Percentiles rank a stretch among this genome's conserved stretches.
Conservation (phyloP, 2,113 vertebrate genomes). For the Daubentonia madagascariensis region DNA sequence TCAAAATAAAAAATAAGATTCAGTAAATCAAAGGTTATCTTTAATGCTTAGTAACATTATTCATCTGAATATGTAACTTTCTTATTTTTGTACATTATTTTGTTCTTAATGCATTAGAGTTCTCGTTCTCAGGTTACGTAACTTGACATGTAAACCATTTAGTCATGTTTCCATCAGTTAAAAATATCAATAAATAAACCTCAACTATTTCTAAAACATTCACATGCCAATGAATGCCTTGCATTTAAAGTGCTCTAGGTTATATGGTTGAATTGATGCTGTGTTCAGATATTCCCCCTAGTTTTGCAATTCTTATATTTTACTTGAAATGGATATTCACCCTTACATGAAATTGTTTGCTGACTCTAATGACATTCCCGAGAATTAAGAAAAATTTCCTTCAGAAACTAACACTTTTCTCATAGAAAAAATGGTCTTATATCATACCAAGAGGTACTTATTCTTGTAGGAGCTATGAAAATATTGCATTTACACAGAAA, state of each 20-base stretch:
- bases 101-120: neutral
- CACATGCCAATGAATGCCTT: neutral
- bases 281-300: neutral
- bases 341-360: neutral
- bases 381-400: conserved; percentile 22
- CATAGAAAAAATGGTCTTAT: neutral
- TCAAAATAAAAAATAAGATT: neutral
- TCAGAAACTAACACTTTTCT: neutral
- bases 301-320: neutral
- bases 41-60: neutral
- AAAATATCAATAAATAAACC: neutral
- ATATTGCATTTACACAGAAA: neutral
- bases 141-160: neutral
- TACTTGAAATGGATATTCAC: neutral
- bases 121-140: neutral
- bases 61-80: neutral
- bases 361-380: neutral
- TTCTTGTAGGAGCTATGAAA: neutral
- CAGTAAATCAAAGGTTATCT: neutral
- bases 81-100: neutral
- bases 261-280: neutral
- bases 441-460: neutral
- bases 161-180: neutral
- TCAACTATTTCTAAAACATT: neutral
- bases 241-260: neutral